A percentile compares a stretch with the other conserved stretches of the same genome.
phyloP scores from a whole-genome alignment of 2,797 vertebrate species.

The Steatocranus sp. region DNA sequence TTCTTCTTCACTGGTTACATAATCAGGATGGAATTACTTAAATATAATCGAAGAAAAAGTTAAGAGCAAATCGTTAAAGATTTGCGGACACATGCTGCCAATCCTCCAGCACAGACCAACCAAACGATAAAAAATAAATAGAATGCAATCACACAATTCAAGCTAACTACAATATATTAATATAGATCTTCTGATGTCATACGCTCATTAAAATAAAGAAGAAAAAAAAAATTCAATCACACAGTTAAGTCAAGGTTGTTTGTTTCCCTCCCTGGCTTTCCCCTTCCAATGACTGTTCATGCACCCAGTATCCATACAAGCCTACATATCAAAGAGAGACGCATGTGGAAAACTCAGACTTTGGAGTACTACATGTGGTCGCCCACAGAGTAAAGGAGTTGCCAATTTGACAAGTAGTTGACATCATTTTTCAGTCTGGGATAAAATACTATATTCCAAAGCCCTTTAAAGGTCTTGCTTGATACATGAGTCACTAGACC shows the following conservation, averaged over 20 bases:
- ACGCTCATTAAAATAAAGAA: slow-evolving; percentile 78
- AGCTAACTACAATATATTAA: slow-evolving; percentile 91
- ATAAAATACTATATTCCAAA: slow-evolving; percentile 43
- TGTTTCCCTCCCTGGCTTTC: slow-evolving; percentile 21
- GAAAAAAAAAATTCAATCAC: slow-evolving; percentile 67
- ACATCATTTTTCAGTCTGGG: slow-evolving; percentile 61
- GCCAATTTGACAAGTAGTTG: slow-evolving; percentile 57
- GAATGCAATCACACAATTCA: slow-evolving; percentile 82
- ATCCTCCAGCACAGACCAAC: slow-evolving; percentile 79
- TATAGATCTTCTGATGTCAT: slow-evolving; percentile 86
- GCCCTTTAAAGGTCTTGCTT: slow-evolving; percentile 60
- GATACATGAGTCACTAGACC: slow-evolving; percentile 22
- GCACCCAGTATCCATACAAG: slow-evolving; percentile 72
- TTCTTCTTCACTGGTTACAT: slow-evolving; percentile 59
- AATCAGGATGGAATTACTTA: slow-evolving; percentile 66
- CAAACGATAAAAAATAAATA: slow-evolving; percentile 84
- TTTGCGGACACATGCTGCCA: slow-evolving; percentile 73
- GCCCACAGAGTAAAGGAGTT: slow-evolving; percentile 33
- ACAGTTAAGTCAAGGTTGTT: slow-evolving; percentile 68
- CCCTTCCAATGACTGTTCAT: slow-evolving; percentile 65
- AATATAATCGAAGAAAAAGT: slow-evolving; percentile 60
- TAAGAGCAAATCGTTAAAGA: slow-evolving; percentile 56
- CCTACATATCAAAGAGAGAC: slow-evolving; percentile 74
- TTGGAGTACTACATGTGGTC: slow-evolving; percentile 49
- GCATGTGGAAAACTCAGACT: slow-evolving; percentile 62